Evolutionary conservation across 37 sponge, comb jelly and placozoan genomes (phyloP).

Genomic region (Spongilla lacustris): DNA sequence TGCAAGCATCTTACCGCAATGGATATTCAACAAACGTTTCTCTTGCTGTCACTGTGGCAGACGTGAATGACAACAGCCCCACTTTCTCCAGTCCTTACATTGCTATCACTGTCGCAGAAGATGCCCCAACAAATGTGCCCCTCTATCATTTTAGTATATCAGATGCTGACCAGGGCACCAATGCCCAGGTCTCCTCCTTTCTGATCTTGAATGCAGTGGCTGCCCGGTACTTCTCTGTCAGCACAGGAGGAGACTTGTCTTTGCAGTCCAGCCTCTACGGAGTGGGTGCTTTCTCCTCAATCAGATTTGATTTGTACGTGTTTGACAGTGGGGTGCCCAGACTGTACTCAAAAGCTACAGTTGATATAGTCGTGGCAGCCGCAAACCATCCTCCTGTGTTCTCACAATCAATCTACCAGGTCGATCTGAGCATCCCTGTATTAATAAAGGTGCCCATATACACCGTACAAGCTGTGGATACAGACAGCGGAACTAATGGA

Average conservation of each 20-base stretch:
- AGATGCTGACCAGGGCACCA: slow-evolving; percentile 55
- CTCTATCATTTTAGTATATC: slow-evolving; percentile 11
- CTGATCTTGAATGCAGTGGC: slow-evolving; percentile 42
- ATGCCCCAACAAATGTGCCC: background rate
- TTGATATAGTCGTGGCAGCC: slow-evolving; percentile 45
- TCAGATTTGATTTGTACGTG: slow-evolving; percentile 35
- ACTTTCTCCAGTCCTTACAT: slow-evolving; percentile 15
- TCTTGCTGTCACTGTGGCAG: slow-evolving; percentile 37
- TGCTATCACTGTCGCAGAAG: slow-evolving; percentile 26
- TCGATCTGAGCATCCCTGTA: slow-evolving; percentile 46
- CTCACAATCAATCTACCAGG: slow-evolving; percentile 9
- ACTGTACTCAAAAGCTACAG: slow-evolving; percentile 11
- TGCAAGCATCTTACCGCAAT: slow-evolving; percentile 30
- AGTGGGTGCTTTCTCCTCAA: background rate
- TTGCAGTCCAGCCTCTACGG: slow-evolving; percentile 41
- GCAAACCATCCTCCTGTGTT: slow-evolving; percentile 64
- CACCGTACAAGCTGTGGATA: slow-evolving; percentile 48
- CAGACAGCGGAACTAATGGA: slow-evolving; percentile 44
- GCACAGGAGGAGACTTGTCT: slow-evolving; percentile 21
- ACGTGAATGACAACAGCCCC: slow-evolving; percentile 73
- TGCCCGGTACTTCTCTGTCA: slow-evolving; percentile 25
- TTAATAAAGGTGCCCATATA: slow-evolving; percentile 6
- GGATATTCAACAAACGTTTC: slow-evolving; percentile 26
- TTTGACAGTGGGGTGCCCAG: slow-evolving; percentile 50
- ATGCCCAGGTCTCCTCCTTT: slow-evolving; percentile 19